Evolutionary conservation across 92 coral and sea anemone genomes (phyloP), one percentile per base, ranked within the genome.

Genomic region (Epizoanthus ramosus): DNA sequence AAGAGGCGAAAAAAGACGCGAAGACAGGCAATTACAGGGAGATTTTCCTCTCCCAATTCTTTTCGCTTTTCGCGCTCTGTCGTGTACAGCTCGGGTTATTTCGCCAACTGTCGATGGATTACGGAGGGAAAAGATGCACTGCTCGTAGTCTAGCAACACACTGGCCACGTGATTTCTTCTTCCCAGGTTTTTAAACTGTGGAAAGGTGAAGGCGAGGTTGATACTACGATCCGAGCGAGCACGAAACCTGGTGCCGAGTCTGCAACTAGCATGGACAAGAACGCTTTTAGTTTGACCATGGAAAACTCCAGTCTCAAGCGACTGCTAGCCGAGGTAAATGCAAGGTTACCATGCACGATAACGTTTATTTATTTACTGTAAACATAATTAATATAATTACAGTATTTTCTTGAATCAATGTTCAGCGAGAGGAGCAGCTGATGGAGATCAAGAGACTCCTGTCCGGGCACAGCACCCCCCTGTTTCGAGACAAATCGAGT

Each of bases 271-370:
- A 75, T 68, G 88, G 91, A 85, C 24, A 86, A 80, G 45, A 90
- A 85, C 28, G 83, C 91, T 53, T 84, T 85, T 19, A 81, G 86
- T 25, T 74, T 90, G 73, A 90, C 88, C 19, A 80, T 65, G 89
- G 94, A 87, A 45, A 90, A 90, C 86, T 90, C 91, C 22, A 81
- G 83, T 50, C 91, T 90, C 1, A 90, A 90, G 74, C 85, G 89
- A 75, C 67, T 68, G 1, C 54, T 90, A 45, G 88, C 94, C 1
- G 89, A 84, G 94, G 94, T 90, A 61, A 47, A 3, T 9, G 1
- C 7, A n/a, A n/a, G n/a, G n/a, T 14, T 45, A 6, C 50, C 41
- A 43, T 43, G 50, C 8, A 43, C 8, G 50, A 43, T 0, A 43
- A 43, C 50, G 50, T 43, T 35, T 43, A 43, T 0, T 7, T 9